These are phyloP conservation scores for Brenthis hecate DNA, from an alignment of 2,888 invertebrate species.

Conservation along the genomic window DNA sequence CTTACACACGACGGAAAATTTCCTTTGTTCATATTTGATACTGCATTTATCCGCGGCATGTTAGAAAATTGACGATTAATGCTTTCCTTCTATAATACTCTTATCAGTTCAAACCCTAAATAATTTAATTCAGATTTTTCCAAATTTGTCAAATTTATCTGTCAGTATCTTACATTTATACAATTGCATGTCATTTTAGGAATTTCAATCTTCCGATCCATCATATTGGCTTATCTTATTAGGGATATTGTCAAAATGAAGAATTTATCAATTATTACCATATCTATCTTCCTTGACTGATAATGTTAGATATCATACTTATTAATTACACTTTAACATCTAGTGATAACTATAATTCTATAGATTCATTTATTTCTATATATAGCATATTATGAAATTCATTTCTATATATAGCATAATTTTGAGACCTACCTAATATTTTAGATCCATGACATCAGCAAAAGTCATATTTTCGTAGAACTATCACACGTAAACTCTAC, in stretches of 20 bases:
- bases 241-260: background rate
- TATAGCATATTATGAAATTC: background rate
- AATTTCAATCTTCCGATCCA: conserved; percentile 11
- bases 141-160: conserved; percentile 2
- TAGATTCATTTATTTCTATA: background rate
- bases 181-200: conserved; percentile 12
- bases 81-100: conserved; percentile 20
- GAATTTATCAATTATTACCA: background rate
- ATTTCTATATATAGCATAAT: background rate
- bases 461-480: background rate
- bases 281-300: background rate
- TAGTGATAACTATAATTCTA: background rate
- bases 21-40: conserved; percentile 17
- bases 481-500: background rate
- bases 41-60: conserved; percentile 22
- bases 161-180: background rate
- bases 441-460: background rate
- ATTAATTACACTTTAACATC: background rate
- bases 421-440: background rate
- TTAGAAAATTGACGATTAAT: conserved; percentile 14
- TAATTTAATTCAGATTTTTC: background rate
- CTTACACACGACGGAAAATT: background rate
- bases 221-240: conserved; percentile 4
- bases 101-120: background rate
- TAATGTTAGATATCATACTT: conserved; percentile 7